Evolutionary conservation across 2,113 vertebrate species (phyloP).

Genomic region (Phyllostomus discolor): DNA sequence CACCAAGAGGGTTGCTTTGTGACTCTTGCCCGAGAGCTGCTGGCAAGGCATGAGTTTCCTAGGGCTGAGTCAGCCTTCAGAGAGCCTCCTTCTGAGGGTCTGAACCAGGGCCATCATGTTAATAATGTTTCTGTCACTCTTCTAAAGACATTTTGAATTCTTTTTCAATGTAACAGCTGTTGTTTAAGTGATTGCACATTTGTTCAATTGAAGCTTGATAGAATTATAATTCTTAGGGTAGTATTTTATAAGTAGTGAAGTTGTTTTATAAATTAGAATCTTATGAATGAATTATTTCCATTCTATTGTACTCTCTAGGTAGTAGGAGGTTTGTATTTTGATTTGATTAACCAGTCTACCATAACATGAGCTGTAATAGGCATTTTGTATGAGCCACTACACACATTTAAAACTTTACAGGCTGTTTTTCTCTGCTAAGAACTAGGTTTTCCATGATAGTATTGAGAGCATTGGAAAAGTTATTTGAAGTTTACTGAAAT

Average conservation of each 20-base stretch:
- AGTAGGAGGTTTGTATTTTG: slow-evolving; percentile 64
- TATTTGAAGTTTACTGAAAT: slow-evolving; percentile 1
- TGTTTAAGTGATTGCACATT: slow-evolving; percentile 72
- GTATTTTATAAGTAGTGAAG: slow-evolving; percentile 78
- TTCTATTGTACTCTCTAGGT: slow-evolving; percentile 62
- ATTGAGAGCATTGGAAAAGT: slow-evolving; percentile 19
- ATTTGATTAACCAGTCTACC: slow-evolving; percentile 61
- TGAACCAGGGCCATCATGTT: background rate
- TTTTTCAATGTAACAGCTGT: slow-evolving; percentile 67
- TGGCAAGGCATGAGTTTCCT: background rate
- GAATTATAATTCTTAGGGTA: slow-evolving; percentile 74
- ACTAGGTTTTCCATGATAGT: background rate
- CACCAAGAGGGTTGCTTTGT: background rate
- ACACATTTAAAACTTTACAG: slow-evolving; percentile 13
- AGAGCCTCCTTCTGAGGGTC: background rate
- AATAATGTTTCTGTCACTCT: background rate
- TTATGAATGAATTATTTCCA: slow-evolving; percentile 65
- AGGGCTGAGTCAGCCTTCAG: background rate
- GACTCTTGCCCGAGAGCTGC: background rate
- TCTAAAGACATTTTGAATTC: background rate
- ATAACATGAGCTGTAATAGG: slow-evolving; percentile 16
- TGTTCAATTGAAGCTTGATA: slow-evolving; percentile 71
- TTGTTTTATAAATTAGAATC: slow-evolving; percentile 64
- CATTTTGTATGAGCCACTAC: slow-evolving; percentile 17
- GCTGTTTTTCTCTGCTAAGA: background rate